Conservation (phyloP, 1,140 invertebrate species). For the Geopemphigus sp. region DNA sequence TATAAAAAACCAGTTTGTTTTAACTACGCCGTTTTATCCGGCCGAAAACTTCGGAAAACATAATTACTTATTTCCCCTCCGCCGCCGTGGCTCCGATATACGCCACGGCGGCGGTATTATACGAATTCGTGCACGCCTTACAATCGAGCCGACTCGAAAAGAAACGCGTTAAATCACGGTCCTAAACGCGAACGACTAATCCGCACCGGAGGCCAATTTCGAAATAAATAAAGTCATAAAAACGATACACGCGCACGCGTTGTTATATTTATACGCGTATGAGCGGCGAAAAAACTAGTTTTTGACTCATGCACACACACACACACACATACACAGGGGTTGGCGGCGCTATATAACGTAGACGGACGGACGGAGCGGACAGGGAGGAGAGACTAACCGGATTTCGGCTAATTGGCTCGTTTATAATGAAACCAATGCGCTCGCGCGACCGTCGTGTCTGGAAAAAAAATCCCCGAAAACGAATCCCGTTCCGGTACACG, state of each 20-base stretch:
- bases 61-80: conserved; percentile 48
- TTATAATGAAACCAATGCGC: conserved; percentile 47
- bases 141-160: conserved; percentile 28
- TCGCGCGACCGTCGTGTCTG: not conserved
- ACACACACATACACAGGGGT: not conserved
- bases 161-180: conserved; percentile 47
- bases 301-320: not conserved
- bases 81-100: not conserved
- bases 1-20: conserved; percentile 47
- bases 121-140: conserved; percentile 38
- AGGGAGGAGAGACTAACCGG: conserved; percentile 21
- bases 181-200: conserved; percentile 46
- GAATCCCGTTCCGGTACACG: too few relatives aligned
- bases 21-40: conserved; percentile 44
- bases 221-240: conserved; percentile 50
- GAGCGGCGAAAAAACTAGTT: conserved; percentile 35
- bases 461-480: too few relatives aligned
- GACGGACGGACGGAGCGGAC: not conserved
- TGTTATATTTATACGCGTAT: not conserved
- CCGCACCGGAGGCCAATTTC: conserved; percentile 48
- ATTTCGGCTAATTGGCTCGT: conserved; percentile 49
- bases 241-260: not conserved
- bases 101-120: conserved; percentile 2
- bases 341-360: not conserved
- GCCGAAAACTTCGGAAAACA: conserved; percentile 35